phyloP scores from a whole-genome alignment of 2,113 vertebrate genomes.

The Uria lomvia region DNA sequence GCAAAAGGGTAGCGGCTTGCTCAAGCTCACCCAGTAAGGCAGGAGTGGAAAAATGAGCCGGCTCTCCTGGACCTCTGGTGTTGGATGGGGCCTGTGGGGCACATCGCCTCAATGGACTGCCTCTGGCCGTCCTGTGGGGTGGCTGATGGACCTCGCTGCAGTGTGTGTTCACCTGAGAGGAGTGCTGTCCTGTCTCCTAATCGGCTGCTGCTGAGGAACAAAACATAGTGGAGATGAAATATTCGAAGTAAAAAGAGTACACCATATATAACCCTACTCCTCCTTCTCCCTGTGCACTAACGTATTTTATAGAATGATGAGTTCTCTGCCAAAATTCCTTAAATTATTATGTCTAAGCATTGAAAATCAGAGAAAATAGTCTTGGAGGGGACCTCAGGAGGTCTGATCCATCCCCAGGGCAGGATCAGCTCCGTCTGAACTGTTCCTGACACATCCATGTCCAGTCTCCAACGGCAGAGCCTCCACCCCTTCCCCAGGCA shows the following conservation, averaged over 20 bases:
- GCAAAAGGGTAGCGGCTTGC: background rate
- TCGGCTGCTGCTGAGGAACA: background rate
- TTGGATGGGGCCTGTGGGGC: background rate
- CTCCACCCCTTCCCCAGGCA: background rate
- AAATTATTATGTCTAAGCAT: background rate
- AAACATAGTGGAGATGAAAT: background rate
- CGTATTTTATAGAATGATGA: background rate
- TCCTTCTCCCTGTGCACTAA: background rate
- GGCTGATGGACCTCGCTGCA: background rate
- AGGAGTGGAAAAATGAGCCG: background rate
- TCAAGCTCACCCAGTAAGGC: background rate
- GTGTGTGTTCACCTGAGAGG: background rate
- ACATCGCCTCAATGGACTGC: too few relatives aligned
- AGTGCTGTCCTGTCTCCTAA: background rate
- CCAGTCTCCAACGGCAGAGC: background rate
- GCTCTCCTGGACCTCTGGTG: background rate
- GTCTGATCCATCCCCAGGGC: background rate
- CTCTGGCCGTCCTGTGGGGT: background rate
- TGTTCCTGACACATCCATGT: background rate
- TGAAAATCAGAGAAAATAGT: background rate
- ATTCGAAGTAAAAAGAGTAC: background rate
- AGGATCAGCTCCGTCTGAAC: background rate
- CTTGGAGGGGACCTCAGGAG: background rate
- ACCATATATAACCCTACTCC: background rate
- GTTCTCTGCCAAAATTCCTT: constrained; percentile 26